A percentile compares a stretch with the other conserved stretches of the same genome.
These are phyloP conservation scores for Meandrina meandrites DNA, from an alignment of 92 coral and sea anemone genomes.

Conservation along the genomic window DNA sequence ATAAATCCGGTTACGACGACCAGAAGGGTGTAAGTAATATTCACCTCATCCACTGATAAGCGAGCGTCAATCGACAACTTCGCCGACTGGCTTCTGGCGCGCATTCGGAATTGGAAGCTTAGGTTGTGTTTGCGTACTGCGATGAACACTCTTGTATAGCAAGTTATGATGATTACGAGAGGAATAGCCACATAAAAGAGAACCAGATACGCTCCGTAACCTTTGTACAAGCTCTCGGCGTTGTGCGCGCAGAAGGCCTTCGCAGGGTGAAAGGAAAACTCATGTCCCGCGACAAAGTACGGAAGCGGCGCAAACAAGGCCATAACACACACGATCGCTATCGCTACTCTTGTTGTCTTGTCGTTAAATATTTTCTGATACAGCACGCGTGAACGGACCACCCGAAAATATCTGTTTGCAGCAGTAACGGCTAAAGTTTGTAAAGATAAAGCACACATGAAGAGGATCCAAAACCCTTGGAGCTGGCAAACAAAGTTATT, in stretches of 20 bases:
- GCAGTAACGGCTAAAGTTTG: slow-evolving; percentile 75
- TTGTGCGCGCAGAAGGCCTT: slow-evolving; percentile 64
- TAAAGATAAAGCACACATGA: slow-evolving; percentile 61
- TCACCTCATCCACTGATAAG: slow-evolving; percentile 63
- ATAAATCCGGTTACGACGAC: slow-evolving; percentile 68
- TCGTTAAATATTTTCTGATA: slow-evolving; percentile 61
- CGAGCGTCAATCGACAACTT: neutral
- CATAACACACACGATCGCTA: slow-evolving; percentile 43
- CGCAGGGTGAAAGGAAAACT: slow-evolving; percentile 67
- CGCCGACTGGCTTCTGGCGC: neutral
- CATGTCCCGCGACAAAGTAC: slow-evolving; percentile 53
- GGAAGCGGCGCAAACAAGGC: slow-evolving; percentile 65
- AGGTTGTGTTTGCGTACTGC: slow-evolving; percentile 58
- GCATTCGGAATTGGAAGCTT: neutral
- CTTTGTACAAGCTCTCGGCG: slow-evolving; percentile 45
- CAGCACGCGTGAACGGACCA: slow-evolving; percentile 51
- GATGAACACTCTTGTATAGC: slow-evolving; percentile 60
- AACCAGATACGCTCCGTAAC: slow-evolving; percentile 69
- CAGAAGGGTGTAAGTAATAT: slow-evolving; percentile 64
- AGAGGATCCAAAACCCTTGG: slow-evolving; percentile 68
- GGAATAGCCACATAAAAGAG: slow-evolving; percentile 61
- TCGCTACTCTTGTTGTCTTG: slow-evolving; percentile 54
- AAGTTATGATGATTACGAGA: slow-evolving; percentile 46
- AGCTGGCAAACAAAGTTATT: slow-evolving; percentile 56
- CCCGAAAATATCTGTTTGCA: slow-evolving; percentile 61